A percentile compares a stretch with the other conserved stretches of the same genome.
phyloP scores from a whole-genome alignment of 2,797 vertebrate genomes.

The Petrocephalus schoutedeni region DNA sequence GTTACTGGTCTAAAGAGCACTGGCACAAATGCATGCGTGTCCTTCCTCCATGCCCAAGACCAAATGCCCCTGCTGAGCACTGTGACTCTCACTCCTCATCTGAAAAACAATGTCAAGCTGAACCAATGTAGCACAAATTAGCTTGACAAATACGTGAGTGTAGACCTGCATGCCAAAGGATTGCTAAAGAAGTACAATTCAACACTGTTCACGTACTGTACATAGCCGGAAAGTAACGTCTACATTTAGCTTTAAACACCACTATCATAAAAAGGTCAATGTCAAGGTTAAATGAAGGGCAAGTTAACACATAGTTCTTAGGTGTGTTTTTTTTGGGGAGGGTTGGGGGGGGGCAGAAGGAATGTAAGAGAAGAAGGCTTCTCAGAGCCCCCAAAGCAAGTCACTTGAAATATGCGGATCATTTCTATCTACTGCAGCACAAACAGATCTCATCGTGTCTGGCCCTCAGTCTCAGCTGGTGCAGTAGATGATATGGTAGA shows the following conservation, averaged over 20 bases:
- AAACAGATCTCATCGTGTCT: conserved; percentile 5
- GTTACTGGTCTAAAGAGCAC: not conserved
- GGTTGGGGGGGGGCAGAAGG: not conserved
- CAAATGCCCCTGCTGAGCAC: not conserved
- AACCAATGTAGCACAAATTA: not conserved
- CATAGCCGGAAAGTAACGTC: not conserved
- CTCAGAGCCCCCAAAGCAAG: not conserved
- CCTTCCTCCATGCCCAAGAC: not conserved
- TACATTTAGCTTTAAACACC: not conserved
- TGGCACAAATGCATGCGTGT: not conserved
- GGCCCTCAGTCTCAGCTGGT: conserved; percentile 20
- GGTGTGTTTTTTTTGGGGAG: not conserved
- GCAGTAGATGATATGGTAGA: not conserved
- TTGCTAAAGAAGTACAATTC: not conserved
- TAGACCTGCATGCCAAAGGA: not conserved
- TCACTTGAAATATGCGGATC: conserved; percentile 14
- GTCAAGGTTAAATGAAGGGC: not conserved
- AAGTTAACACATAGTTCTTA: not conserved
- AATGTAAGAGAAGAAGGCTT: not conserved
- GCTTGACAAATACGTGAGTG: not conserved
- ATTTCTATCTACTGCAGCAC: conserved; percentile 29
- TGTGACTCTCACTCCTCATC: not conserved
- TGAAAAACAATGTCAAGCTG: not conserved
- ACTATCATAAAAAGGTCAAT: not conserved
- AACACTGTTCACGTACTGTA: not conserved